Percentiles rank a stretch among this genome's conserved stretches.
Conservation (phyloP, 1,140 invertebrate genomes). For the Aphaenogaster rudis region DNA sequence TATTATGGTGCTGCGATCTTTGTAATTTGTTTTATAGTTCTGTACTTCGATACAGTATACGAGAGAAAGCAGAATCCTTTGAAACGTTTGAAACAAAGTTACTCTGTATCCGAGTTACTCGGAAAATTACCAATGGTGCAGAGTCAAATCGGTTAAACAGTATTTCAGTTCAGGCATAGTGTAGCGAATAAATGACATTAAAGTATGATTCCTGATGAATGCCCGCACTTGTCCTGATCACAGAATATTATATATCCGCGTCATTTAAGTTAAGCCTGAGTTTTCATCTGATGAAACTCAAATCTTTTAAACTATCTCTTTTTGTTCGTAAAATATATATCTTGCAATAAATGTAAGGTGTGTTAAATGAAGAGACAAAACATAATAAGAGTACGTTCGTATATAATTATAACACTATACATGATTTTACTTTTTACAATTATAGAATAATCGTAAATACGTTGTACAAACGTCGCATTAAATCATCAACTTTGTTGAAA, state of each 20-base stretch:
- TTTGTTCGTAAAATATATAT: constrained; percentile 5
- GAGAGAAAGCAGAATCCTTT: constrained; percentile 18
- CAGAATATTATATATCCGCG: not conserved
- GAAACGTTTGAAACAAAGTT: constrained; percentile 30
- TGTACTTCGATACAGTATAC: constrained; percentile 25
- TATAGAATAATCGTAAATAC: not conserved
- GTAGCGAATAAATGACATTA: constrained; percentile 74
- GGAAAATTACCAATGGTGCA: constrained; percentile 29
- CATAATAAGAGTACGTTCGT: constrained; percentile 5
- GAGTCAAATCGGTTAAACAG: constrained; percentile 51
- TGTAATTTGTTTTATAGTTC: constrained; percentile 67
- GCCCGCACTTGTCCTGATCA: constrained; percentile 23
- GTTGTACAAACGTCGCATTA: not conserved
- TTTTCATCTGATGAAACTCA: not conserved
- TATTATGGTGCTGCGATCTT: constrained; percentile 74
- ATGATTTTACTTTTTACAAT: constrained; percentile 32
- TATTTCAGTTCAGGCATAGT: constrained; percentile 69
- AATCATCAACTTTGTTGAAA: not conserved
- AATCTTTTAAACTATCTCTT: constrained; percentile 6
- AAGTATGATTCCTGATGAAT: constrained; percentile 26
- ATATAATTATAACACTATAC: constrained; percentile 44
- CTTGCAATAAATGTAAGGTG: not conserved
- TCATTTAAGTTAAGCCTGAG: constrained; percentile 4
- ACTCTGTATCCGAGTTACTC: constrained; percentile 30
- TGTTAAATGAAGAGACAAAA: constrained; percentile 25